phyloP scores from a whole-genome alignment of 1,140 invertebrate genomes.

The Macrocentrus cingulum region DNA sequence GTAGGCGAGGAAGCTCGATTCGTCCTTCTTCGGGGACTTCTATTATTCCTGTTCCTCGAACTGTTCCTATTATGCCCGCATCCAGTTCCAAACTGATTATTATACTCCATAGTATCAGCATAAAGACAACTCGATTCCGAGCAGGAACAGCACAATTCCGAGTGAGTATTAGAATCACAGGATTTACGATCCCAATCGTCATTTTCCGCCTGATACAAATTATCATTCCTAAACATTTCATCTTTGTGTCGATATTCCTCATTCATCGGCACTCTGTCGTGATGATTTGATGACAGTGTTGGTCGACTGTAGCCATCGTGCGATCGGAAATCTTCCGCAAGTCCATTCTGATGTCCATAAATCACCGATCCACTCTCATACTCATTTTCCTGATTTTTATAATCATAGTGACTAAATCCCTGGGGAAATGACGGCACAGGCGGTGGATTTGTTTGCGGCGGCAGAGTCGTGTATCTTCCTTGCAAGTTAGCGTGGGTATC shows the following conservation, averaged over 20 bases:
- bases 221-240: slow-evolving; percentile 48
- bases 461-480: slow-evolving; percentile 50
- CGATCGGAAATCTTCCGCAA: slow-evolving; percentile 41
- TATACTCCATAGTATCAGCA: slow-evolving; percentile 54
- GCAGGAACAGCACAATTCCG: slow-evolving; percentile 57
- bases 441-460: slow-evolving; percentile 53
- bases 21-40: slow-evolving; percentile 47
- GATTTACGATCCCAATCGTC: slow-evolving; percentile 59
- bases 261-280: slow-evolving; percentile 37
- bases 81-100: slow-evolving; percentile 44
- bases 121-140: slow-evolving; percentile 58
- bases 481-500: slow-evolving; percentile 35
- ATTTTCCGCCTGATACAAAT: slow-evolving; percentile 49
- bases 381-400: slow-evolving; percentile 56
- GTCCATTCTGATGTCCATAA: slow-evolving; percentile 53
- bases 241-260: slow-evolving; percentile 52
- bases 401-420: slow-evolving; percentile 52
- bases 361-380: slow-evolving; percentile 61
- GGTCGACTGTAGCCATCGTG: slow-evolving; percentile 42
- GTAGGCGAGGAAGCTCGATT: slow-evolving; percentile 51
- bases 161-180: slow-evolving; percentile 56
- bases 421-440: slow-evolving; percentile 50
- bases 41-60: slow-evolving; percentile 46
- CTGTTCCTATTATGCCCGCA: slow-evolving; percentile 39
- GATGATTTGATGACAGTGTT: too few species aligned